Base-by-base conservation (phyloP, 2,888 invertebrate genomes). In the Lymantria dispar region DNA sequence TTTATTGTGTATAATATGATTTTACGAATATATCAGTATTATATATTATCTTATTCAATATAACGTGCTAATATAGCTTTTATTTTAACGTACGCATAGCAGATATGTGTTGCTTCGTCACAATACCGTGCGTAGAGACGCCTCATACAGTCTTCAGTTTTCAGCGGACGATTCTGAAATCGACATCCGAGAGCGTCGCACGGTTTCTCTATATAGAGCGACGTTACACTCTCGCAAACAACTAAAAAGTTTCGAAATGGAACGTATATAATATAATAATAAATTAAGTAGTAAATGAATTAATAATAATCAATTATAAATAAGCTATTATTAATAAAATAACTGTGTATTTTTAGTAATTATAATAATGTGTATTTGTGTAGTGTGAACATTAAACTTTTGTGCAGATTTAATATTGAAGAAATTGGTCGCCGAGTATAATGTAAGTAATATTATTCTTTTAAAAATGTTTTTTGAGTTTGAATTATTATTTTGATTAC, bases 141-240 rank as follows among this genome's bases (percentile, higher is more conserved):
- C 52, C 36, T 44, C 53, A 43, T 47, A 44, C 45, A 50, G 47
- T 58, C 60, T 62, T 60, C 64, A 70, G 68, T 64, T 72, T 77
- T 75, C 80, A 72, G 73, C 54, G 56, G 55, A 39, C 42, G 68
- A 67, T 60, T 76, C 76, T 63, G 67, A 68, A 68, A 66, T 50
- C 64, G 70, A 61, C 77, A 52, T 64, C 60, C 71, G 64, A 15
- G 61, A 53, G 56, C 55, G 67, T 46, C 76, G 75, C 73, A 74
- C 80, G 77, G 67, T 42, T 56, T 55, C 58, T 44, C 47, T 50
- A 47, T 45, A 15, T 41, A 41, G 39, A 54, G 50, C 22, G 22
- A 5, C 56, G 54, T 13, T 14, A 11, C 43, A 46, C 39, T 48
- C 49, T 44, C 62, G 65, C 38, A 40, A 31, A 47, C 29, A 48